These are phyloP conservation scores for Takifugu rubripes DNA, from an alignment of 2,797 vertebrate genomes.

Conservation along the genomic window DNA sequence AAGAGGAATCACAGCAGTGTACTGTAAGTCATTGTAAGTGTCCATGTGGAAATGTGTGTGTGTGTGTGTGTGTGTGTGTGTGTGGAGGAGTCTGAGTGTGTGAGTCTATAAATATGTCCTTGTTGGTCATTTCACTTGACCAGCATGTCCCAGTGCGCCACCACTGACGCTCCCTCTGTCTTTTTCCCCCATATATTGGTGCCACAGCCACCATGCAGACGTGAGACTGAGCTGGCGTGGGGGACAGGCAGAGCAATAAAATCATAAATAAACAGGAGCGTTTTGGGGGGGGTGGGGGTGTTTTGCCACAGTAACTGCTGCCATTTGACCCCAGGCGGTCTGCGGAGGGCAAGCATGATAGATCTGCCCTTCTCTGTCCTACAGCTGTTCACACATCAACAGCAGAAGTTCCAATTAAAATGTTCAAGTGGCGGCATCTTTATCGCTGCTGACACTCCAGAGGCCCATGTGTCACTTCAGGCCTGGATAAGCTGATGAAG, in stretches of 20 bases:
- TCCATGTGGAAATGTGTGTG: conserved; percentile 15
- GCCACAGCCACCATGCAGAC: conserved; percentile 67
- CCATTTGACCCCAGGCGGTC: conserved; percentile 70
- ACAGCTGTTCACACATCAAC: conserved; percentile 79
- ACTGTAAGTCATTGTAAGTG: conserved; percentile 12
- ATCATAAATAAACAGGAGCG: conserved; percentile 73
- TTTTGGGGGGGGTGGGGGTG: conserved; percentile 48
- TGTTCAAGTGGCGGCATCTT: conserved; percentile 72
- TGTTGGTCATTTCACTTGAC: conserved; percentile 58
- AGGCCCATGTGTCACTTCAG: conserved; percentile 70
- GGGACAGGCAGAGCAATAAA: conserved; percentile 43
- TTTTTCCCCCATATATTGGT: conserved; percentile 30
- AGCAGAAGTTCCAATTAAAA: conserved; percentile 78
- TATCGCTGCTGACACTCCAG: conserved; percentile 74
- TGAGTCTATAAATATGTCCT: conserved; percentile 65
- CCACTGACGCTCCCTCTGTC: conserved; percentile 17
- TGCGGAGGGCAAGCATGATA: conserved; percentile 70
- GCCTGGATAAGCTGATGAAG: conserved; percentile 70
- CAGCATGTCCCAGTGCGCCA: conserved; percentile 2
- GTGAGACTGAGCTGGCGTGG: conserved; percentile 18
- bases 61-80: no score
- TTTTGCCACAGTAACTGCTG: conserved; percentile 57
- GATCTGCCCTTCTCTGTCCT: conserved; percentile 77
- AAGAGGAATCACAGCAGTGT: conserved; percentile 49
- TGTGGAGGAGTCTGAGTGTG: conserved; percentile 24